These are phyloP conservation scores for Troides aeacus DNA, from an alignment of 2,888 invertebrate genomes.

Conservation along the genomic window DNA sequence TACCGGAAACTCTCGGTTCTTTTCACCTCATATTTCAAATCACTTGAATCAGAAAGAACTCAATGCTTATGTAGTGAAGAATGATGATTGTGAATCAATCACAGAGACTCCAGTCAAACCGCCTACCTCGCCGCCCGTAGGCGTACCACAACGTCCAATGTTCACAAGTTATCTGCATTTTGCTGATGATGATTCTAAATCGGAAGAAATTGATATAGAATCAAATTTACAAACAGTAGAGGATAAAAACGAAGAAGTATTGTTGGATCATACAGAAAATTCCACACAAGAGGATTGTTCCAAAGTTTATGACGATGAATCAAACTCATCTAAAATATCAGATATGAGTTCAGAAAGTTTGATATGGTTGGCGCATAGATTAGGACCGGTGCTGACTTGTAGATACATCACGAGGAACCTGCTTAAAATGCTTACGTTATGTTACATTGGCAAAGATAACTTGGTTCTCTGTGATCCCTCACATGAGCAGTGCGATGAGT, in stretches of 20 bases:
- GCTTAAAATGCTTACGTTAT: constrained; percentile 94
- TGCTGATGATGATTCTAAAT: constrained; percentile 54
- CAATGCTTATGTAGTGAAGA: constrained; percentile 43
- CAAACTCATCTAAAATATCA: constrained; percentile 81
- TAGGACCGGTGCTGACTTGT: constrained; percentile 96
- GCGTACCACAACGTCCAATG: constrained; percentile 81
- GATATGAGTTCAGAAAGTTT: constrained; percentile 93
- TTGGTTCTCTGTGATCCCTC: constrained; percentile 71
- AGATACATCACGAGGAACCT: constrained; percentile 94
- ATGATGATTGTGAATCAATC: constrained; percentile 41
- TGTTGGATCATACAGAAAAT: constrained; percentile 15
- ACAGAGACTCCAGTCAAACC: constrained; percentile 40
- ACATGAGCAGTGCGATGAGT: constrained; percentile 62
- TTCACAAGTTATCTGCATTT: constrained; percentile 76
- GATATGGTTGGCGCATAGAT: constrained; percentile 94
- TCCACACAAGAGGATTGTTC: constrained; percentile 21
- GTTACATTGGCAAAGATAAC: constrained; percentile 93
- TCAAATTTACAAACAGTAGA: constrained; percentile 17
- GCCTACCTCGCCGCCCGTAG: constrained; percentile 84
- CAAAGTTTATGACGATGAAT: constrained; percentile 42
- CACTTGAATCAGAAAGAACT: constrained; percentile 45
- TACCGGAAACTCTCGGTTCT: constrained; percentile 45
- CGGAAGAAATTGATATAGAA: constrained; percentile 44
- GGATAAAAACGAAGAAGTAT: constrained; percentile 19
- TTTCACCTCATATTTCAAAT: constrained; percentile 38